Evolutionary conservation across 2,888 invertebrate species (phyloP).

Genomic region (Acanthacorydalis orientalis): DNA sequence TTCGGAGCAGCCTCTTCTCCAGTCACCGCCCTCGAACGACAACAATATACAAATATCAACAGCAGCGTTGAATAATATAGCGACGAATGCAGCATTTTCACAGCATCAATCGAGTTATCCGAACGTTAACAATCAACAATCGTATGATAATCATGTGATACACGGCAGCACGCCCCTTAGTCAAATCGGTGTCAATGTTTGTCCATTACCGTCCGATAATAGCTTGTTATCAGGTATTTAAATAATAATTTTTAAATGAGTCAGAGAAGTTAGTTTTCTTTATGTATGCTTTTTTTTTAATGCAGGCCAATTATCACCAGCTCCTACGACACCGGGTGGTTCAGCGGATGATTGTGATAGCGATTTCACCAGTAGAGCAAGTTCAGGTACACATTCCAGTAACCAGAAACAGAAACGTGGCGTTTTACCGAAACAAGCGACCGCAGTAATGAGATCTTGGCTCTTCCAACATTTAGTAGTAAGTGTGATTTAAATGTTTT

Average conservation of each 20-base stretch:
- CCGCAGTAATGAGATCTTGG: slow-evolving; percentile 93
- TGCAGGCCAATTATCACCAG: slow-evolving; percentile 36
- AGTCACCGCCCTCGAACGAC: not conserved
- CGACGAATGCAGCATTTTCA: slow-evolving; percentile 4
- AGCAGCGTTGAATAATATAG: slow-evolving; percentile 12
- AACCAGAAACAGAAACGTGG: slow-evolving; percentile 65
- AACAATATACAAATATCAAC: not conserved
- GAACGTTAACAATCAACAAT: slow-evolving; percentile 9
- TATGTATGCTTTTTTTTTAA: not conserved
- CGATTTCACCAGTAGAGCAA: slow-evolving; percentile 22
- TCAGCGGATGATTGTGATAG: slow-evolving; percentile 39
- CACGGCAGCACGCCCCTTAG: slow-evolving; percentile 77
- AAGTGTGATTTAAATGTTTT: slow-evolving; percentile 21
- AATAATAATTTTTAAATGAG: not conserved
- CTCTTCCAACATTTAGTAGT: slow-evolving; percentile 92
- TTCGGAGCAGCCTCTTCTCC: not conserved
- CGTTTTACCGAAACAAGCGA: slow-evolving; percentile 87
- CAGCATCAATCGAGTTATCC: slow-evolving; percentile 16
- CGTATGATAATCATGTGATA: slow-evolving; percentile 34
- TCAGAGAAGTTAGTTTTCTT: not conserved
- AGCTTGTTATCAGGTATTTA: slow-evolving; percentile 28
- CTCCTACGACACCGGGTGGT: slow-evolving; percentile 40
- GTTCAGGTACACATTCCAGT: slow-evolving; percentile 19
- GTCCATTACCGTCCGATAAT: slow-evolving; percentile 34
- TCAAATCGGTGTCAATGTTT: slow-evolving; percentile 62